A percentile compares a stretch with the other conserved stretches of the same genome.
These are phyloP conservation scores for Stegodyphus dumicola DNA, from an alignment of 1,140 invertebrate species.

Conservation along the genomic window DNA sequence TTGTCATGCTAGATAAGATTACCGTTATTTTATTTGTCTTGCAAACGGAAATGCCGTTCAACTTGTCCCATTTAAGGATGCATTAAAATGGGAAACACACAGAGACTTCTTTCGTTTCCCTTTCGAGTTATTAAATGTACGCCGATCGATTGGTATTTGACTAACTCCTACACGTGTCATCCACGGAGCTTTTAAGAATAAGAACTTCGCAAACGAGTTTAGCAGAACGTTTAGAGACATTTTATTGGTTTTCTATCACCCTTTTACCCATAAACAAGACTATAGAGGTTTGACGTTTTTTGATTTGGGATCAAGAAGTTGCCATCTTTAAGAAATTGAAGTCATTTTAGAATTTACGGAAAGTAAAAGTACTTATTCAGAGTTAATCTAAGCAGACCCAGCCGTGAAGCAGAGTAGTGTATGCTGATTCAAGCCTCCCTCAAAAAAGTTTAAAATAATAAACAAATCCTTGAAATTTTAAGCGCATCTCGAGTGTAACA, in stretches of 20 bases:
- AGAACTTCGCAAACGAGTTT: conserved; percentile 1
- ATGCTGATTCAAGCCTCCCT: too few species aligned
- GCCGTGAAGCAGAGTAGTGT: too few species aligned
- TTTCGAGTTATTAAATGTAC: conserved; percentile 14
- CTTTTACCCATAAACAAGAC: background rate
- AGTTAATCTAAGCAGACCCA: too few species aligned
- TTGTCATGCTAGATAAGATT: conserved; percentile 56
- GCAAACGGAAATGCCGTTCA: conserved; percentile 11
- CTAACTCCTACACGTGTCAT: background rate
- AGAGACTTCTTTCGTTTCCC: background rate
- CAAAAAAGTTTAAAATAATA: too few species aligned
- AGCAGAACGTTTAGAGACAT: conserved; percentile 8
- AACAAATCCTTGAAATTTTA: too few species aligned
- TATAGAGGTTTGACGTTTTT: background rate
- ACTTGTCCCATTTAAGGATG: conserved; percentile 13
- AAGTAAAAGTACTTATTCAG: too few species aligned
- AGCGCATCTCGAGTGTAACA: too few species aligned
- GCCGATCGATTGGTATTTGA: conserved; percentile 3
- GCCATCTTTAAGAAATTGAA: too few species aligned
- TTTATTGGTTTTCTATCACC: background rate
- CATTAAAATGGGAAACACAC: conserved; percentile 37
- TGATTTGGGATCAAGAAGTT: too few species aligned
- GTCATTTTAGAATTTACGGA: too few species aligned
- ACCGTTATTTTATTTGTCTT: conserved; percentile 59
- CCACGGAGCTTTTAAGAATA: background rate